Percentiles rank a stretch among this genome's conserved stretches.
Conservation (phyloP, 2,888 invertebrate species). For the Hecatera dysodea region DNA sequence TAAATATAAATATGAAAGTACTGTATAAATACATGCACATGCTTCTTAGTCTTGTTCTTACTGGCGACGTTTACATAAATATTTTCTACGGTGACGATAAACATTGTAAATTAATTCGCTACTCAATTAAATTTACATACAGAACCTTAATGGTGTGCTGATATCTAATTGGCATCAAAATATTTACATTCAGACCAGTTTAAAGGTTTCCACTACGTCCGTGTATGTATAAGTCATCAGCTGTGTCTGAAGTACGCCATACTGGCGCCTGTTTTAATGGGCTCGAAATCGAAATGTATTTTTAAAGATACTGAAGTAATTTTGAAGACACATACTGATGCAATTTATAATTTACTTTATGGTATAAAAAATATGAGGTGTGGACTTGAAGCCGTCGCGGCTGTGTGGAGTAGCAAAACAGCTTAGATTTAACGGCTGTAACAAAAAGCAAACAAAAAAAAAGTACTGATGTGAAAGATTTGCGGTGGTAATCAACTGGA, state of each 20-base stretch:
- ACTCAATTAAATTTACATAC: slow-evolving; percentile 62
- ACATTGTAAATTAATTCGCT: slow-evolving; percentile 61
- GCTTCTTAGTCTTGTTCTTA: slow-evolving; percentile 16
- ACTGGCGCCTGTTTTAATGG: slow-evolving; percentile 19
- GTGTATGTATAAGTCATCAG: slow-evolving; percentile 13
- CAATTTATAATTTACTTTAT: slow-evolving; percentile 44
- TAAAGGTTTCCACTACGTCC: slow-evolving; percentile 29
- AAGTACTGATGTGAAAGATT: slow-evolving; percentile 26
- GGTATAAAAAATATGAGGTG: slow-evolving; percentile 20
- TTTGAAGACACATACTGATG: slow-evolving; percentile 9
- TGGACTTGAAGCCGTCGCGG: slow-evolving; percentile 2
- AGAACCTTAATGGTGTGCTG: slow-evolving; percentile 44
- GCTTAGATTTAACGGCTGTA: slow-evolving; percentile 12
- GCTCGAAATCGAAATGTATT: slow-evolving; percentile 31
- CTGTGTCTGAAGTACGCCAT: neutral
- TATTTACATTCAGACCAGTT: slow-evolving; percentile 55
- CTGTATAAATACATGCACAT: slow-evolving; percentile 9
- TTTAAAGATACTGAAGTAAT: slow-evolving; percentile 9
- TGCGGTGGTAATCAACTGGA: slow-evolving; percentile 26
- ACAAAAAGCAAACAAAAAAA: slow-evolving; percentile 10
- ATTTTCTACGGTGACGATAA: slow-evolving; percentile 43
- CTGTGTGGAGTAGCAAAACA: slow-evolving; percentile 27
- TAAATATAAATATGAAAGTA: slow-evolving; percentile 38
- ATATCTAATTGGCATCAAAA: slow-evolving; percentile 63
- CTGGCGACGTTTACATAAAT: slow-evolving; percentile 18